These are phyloP conservation scores for Cryptus viduatorius DNA, from an alignment of 2,888 invertebrate genomes.

Conservation along the genomic window DNA sequence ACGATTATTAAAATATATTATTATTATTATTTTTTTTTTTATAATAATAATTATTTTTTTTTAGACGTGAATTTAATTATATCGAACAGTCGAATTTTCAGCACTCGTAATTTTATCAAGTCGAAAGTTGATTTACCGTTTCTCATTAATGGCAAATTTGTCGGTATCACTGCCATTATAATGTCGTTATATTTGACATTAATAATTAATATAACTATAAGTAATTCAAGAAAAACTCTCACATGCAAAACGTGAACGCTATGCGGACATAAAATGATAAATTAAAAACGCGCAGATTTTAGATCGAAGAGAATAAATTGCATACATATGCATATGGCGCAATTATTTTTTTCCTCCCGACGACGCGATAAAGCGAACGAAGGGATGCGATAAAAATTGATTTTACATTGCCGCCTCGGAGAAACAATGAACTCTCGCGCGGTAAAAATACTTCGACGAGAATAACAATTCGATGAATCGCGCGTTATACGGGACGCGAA, in stretches of 20 bases:
- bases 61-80: no score
- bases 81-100: no score
- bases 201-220: no score
- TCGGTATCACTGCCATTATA: no score
- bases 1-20: no score
- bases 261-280: not conserved
- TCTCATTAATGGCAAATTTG: no score
- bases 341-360: not conserved
- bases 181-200: no score
- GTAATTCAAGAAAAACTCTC: not conserved
- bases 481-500: constrained; percentile 6
- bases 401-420: constrained; percentile 32
- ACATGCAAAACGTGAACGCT: not conserved
- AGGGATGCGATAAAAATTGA: not conserved
- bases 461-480: constrained; percentile 33
- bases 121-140: no score
- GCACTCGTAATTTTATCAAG: no score
- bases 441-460: constrained; percentile 19
- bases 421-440: constrained; percentile 12
- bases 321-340: not conserved
- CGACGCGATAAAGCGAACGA: not conserved
- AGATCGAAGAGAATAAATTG: not conserved
- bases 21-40: no score
- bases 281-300: not conserved
- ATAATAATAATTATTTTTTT: no score